These are phyloP conservation scores for Falco naumanni DNA, from an alignment of 2,797 vertebrate species.

Conservation along the genomic window DNA sequence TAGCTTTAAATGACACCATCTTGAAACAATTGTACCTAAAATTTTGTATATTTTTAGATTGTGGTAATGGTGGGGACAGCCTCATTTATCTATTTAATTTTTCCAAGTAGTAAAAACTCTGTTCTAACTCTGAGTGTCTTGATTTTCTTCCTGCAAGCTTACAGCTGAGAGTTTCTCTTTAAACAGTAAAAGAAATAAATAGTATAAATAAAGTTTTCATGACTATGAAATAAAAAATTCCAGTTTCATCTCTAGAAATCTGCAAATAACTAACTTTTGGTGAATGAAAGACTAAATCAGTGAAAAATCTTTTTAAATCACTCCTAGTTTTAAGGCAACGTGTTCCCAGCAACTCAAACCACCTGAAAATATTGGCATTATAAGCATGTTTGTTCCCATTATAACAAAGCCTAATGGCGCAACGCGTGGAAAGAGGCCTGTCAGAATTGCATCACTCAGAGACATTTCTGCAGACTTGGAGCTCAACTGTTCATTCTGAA, in stretches of 20 bases:
- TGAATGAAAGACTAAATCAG: not conserved
- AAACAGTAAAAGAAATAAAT: not conserved
- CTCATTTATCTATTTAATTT: not conserved
- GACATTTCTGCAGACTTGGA: slow-evolving; percentile 7
- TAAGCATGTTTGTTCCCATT: not conserved
- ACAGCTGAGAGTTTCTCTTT: not conserved
- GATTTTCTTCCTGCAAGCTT: not conserved
- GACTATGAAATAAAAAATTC: not conserved
- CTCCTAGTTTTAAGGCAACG: not conserved
- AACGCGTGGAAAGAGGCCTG: not conserved
- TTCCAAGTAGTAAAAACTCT: not conserved
- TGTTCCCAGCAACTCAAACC: not conserved
- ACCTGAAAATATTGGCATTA: not conserved
- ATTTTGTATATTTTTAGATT: not conserved
- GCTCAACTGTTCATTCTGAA: slow-evolving; percentile 6
- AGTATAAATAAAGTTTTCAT: not conserved
- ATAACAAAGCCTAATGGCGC: not conserved
- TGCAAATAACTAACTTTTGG: not conserved
- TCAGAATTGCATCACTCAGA: not conserved
- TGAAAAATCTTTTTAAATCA: not conserved
- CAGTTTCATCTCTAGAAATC: not conserved
- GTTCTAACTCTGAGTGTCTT: not conserved
- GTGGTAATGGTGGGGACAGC: not conserved
- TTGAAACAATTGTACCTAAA: not conserved
- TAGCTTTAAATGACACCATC: not conserved